Percentiles rank a stretch among this genome's conserved stretches.
Conservation (phyloP, 2,113 vertebrate species). For the Trochalopteron elliotii region DNA sequence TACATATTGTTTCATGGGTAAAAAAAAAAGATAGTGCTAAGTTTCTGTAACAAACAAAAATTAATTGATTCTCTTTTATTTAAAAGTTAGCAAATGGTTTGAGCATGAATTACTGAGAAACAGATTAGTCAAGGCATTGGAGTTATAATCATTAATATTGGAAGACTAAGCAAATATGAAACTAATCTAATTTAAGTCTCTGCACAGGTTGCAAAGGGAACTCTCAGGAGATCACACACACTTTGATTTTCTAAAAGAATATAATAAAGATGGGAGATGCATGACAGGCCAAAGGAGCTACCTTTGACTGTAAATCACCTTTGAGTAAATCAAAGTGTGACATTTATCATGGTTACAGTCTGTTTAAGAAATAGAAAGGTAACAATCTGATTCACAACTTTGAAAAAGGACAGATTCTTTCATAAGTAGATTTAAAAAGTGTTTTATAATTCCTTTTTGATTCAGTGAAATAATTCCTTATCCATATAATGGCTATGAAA, state of each 20-base stretch:
- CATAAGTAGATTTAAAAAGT: neutral
- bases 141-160: neutral
- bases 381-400: neutral
- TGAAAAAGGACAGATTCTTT: neutral
- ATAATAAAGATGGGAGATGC: neutral
- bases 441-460: neutral
- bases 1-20: neutral
- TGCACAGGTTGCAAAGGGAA: neutral
- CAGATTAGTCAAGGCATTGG: neutral
- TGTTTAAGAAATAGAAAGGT: neutral
- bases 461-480: neutral
- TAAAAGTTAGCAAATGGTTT: neutral
- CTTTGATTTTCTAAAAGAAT: neutral
- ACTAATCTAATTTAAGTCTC: constrained; percentile 7
- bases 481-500: neutral
- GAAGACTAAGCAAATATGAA: neutral
- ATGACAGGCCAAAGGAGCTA: neutral
- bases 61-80: neutral
- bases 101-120: neutral
- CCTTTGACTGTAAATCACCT: neutral
- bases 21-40: neutral
- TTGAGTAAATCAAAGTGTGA: neutral
- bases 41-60: neutral
- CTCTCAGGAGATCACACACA: neutral
- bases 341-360: neutral